Evolutionary conservation across 2,113 vertebrate genomes (phyloP), one percentile per base, ranked within the genome.

Genomic region (Plectropomus leopardus): DNA sequence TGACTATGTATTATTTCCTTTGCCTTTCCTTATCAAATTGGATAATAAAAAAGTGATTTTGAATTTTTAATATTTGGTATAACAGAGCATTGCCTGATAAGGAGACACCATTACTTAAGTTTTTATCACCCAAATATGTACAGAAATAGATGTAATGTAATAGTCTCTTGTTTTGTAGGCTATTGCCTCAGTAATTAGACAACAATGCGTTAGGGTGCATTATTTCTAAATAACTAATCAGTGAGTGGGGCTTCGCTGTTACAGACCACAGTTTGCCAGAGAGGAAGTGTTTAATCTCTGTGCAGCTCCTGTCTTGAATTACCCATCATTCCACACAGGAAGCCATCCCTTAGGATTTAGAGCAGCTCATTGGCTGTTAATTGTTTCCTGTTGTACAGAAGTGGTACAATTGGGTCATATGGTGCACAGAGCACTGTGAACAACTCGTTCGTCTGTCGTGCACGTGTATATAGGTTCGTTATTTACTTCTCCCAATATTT

Each of bases 261-360:
- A n/a, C 50, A 77, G 71, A 77, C 82, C 83, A 17, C 82, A 51
- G 81, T 85, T 90, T 86, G 61, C 74, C 78, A 75, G 75, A 86
- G 81, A 93, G 93, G 93, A 93, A 92, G 91, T 86, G 79, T 92
- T 91, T 88, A 89, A 91, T 93, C 86, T 92, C 47, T 21, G 79
- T 80, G 0, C 80, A 83, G 88, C 89, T 92, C 90, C 91, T 91
- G 91, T 90, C 90, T 91, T 91, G 89, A 91, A 92, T 93, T 92
- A 92, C 89, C 89, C 87, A 92, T 92, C 92, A 88, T 92, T 94
- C 91, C 77, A 85, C 86, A 90, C 91, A 93, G 91, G 93, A 94
- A 94, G 90, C 88, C 85, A 92, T 94, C 92, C 91, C 78, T 91
- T 88, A 91, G 90, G 90, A 89, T 85, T 89, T 84, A 86, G 87